These are phyloP conservation scores for Megaceryle maxima DNA, from an alignment of 2,113 vertebrate species.

Conservation along the genomic window DNA sequence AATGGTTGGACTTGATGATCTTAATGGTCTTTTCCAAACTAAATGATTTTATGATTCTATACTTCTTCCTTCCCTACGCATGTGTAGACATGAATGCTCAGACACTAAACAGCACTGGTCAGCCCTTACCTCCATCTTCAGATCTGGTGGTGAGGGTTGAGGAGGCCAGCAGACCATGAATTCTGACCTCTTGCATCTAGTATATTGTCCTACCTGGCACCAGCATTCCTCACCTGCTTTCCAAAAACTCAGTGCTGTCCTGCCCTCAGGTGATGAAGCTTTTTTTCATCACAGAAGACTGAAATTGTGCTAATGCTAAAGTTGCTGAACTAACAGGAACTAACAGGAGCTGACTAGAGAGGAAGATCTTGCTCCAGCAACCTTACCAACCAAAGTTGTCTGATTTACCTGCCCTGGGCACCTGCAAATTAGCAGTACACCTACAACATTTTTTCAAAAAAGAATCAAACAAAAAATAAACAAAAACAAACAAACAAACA, in stretches of 20 bases:
- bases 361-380: background rate
- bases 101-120: background rate
- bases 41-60: background rate
- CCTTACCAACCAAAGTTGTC: background rate
- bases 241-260: background rate
- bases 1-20: background rate
- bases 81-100: background rate
- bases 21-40: background rate
- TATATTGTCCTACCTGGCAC: background rate
- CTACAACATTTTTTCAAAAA: background rate
- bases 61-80: background rate
- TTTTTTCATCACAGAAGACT: background rate
- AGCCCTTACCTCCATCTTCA: background rate
- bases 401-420: background rate
- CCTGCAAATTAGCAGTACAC: background rate
- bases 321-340: background rate
- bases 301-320: background rate
- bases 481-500: too few relatives aligned
- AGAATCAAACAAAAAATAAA: too few relatives aligned
- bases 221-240: rapidly evolving
- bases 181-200: background rate
- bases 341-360: background rate
- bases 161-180: background rate
- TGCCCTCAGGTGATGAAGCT: background rate
- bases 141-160: background rate